Conservation (phyloP, 2,888 invertebrate genomes). For the Rhagophthalmus giganteus region DNA sequence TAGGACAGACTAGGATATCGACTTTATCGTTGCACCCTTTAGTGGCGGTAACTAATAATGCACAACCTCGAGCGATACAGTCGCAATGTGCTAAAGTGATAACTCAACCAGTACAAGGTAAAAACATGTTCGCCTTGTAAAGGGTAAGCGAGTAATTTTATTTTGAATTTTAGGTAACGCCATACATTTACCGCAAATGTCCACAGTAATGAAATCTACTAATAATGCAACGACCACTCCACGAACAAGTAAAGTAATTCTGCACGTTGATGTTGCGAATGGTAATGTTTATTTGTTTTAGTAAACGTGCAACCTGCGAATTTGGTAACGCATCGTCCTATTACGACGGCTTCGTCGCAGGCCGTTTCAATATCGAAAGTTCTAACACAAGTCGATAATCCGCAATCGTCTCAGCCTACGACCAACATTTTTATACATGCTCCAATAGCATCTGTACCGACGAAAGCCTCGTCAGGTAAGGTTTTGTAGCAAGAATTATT, state of each 20-base stretch:
- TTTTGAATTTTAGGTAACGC: slow-evolving; percentile 41
- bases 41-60: slow-evolving; percentile 47
- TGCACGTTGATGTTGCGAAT: too few relatives aligned
- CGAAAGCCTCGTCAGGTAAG: slow-evolving; percentile 50
- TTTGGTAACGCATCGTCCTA: slow-evolving; percentile 50
- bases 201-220: slow-evolving; percentile 46
- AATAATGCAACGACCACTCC: slow-evolving; percentile 40
- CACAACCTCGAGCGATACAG: slow-evolving; percentile 43
- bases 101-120: slow-evolving; percentile 51
- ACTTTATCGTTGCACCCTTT: slow-evolving; percentile 49
- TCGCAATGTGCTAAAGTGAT: slow-evolving; percentile 52
- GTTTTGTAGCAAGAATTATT: background rate
- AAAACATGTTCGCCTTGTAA: slow-evolving; percentile 1
- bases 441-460: slow-evolving; percentile 44
- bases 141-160: background rate
- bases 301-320: slow-evolving; percentile 49
- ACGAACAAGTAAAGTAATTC: slow-evolving; percentile 49
- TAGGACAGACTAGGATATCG: slow-evolving; percentile 47
- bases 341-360: slow-evolving; percentile 47
- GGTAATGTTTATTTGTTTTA: too few relatives aligned
- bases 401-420: slow-evolving; percentile 38
- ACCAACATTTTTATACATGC: slow-evolving; percentile 52
- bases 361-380: slow-evolving; percentile 54
- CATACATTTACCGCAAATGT: slow-evolving; percentile 52
- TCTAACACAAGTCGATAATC: slow-evolving; percentile 47